A percentile compares a stretch with the other conserved stretches of the same genome.
Evolutionary conservation across 2,113 vertebrate genomes (phyloP).

Genomic region (Leptobrachium ailaonicum): DNA sequence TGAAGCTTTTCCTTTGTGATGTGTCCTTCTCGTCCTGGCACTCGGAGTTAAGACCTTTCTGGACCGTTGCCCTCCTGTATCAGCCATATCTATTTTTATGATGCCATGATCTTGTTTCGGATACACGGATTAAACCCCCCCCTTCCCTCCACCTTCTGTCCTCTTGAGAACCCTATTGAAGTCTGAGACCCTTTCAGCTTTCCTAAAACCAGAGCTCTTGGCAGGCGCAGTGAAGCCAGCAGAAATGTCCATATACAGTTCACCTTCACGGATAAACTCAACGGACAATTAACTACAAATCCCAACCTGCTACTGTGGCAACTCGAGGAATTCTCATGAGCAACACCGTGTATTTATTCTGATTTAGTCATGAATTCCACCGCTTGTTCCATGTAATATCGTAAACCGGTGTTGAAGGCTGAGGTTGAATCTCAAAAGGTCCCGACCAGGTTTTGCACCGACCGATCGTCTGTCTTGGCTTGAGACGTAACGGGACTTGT

Average conservation of each 20-base stretch:
- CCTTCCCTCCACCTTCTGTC: too few relatives aligned
- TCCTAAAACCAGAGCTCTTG: not conserved
- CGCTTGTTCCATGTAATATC: too few relatives aligned
- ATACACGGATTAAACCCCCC: not conserved
- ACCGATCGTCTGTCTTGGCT: not conserved
- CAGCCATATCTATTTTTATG: conserved; percentile 28
- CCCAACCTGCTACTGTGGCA: not conserved
- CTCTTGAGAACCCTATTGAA: not conserved
- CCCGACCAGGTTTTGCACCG: conserved; percentile 3
- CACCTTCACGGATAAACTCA: not conserved
- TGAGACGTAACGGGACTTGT: not conserved
- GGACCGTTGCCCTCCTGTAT: not conserved
- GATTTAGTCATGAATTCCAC: too few relatives aligned
- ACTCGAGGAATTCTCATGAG: not conserved
- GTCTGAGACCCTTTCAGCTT: conserved; percentile 4
- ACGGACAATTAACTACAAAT: not conserved
- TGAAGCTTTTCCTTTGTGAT: not conserved
- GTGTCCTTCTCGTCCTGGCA: not conserved
- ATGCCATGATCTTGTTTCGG: conserved; percentile 6
- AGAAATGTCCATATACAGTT: conserved; percentile 9
- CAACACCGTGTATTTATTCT: too few relatives aligned
- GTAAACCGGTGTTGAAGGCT: too few relatives aligned
- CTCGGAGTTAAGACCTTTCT: not conserved
- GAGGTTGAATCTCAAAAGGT: not conserved
- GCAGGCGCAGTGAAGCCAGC: not conserved